Evolutionary conservation across 2,888 invertebrate species (phyloP).

Genomic region (Halocaridina rubra): DNA sequence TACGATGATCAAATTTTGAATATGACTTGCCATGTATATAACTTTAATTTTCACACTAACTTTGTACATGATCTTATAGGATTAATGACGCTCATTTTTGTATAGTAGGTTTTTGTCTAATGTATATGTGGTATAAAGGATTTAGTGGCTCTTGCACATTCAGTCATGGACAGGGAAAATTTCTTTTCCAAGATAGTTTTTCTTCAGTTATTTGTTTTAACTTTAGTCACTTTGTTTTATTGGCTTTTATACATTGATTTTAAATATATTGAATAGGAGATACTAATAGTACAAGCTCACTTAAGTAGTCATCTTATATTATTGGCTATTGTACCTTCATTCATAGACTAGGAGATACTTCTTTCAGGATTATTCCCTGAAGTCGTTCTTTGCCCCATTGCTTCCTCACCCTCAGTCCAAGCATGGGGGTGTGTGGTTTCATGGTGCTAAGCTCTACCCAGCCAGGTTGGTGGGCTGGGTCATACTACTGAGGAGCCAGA

Average conservation of each 20-base stretch:
- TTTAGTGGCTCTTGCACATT: constrained; percentile 16
- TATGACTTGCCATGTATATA: constrained; percentile 52
- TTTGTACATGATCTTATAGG: constrained; percentile 36
- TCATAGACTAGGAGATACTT: no score
- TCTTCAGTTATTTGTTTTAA: not conserved
- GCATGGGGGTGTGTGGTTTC: no score
- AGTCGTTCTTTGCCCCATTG: no score
- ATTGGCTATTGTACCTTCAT: not conserved
- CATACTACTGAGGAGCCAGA: no score
- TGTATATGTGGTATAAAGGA: constrained; percentile 11
- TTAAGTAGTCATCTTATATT: no score
- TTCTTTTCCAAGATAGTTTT: not conserved
- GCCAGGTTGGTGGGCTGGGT: no score
- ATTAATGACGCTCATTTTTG: constrained; percentile 38
- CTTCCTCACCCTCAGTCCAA: no score
- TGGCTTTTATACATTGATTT: not conserved
- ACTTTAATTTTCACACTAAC: constrained; percentile 43
- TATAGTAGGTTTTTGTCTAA: constrained; percentile 35
- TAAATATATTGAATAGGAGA: no score
- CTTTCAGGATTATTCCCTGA: no score
- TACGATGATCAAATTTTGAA: constrained; percentile 55
- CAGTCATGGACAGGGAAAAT: not conserved
- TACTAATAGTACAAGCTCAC: no score
- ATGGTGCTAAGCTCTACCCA: no score
- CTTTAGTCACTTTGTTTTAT: not conserved